These are phyloP conservation scores for Cariama cristata DNA, from an alignment of 2,113 vertebrate species.

Conservation along the genomic window DNA sequence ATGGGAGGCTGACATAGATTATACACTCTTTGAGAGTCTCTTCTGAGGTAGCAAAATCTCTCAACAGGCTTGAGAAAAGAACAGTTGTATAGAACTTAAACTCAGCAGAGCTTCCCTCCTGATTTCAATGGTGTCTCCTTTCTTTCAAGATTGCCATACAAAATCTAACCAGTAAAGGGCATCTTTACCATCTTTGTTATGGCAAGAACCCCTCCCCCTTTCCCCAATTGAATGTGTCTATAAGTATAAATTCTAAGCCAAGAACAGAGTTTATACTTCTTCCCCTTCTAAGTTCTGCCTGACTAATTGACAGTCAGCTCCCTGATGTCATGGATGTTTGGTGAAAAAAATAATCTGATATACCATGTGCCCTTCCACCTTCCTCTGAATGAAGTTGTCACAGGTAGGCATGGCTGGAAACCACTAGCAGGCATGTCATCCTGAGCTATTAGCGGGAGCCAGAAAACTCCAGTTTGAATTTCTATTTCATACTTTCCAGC, in stretches of 20 bases:
- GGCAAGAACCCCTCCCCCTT: conserved; percentile 35
- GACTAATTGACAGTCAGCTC: neutral
- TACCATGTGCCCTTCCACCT: neutral
- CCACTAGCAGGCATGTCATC: neutral
- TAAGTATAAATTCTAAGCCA: conserved; percentile 50
- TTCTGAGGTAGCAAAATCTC: neutral
- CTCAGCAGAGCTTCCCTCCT: conserved; percentile 25
- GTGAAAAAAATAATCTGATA: neutral
- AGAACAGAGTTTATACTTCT: conserved; percentile 43
- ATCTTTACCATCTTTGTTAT: conserved; percentile 62
- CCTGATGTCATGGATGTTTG: conserved; percentile 30
- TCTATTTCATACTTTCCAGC: neutral
- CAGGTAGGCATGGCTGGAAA: neutral
- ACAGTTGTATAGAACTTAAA: neutral
- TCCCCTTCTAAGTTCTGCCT: conserved; percentile 46
- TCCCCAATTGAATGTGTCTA: conserved; percentile 8
- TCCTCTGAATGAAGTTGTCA: neutral
- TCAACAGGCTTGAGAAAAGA: neutral
- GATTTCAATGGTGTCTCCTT: conserved; percentile 72
- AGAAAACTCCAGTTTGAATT: neutral
- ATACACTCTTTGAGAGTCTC: neutral
- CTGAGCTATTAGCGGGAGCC: neutral
- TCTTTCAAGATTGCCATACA: conserved; percentile 65
- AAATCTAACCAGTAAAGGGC: conserved; percentile 33
- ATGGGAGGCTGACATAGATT: neutral